A percentile compares a stretch with the other conserved stretches of the same genome.
phyloP scores from a whole-genome alignment of 2,888 invertebrate species.

The Epirrhoe tristata region DNA sequence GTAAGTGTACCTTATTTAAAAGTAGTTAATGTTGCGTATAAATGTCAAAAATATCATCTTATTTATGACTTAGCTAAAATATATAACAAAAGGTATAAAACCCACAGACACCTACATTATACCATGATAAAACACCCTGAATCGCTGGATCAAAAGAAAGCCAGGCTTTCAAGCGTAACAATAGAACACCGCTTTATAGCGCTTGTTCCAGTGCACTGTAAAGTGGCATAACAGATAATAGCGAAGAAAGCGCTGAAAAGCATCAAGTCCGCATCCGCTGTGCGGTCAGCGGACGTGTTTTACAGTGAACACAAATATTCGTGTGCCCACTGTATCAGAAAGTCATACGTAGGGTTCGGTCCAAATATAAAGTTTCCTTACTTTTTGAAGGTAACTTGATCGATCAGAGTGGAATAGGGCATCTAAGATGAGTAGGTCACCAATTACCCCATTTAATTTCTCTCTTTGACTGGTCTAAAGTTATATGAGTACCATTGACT shows the following conservation, averaged over 20 bases:
- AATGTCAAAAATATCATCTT: too few species aligned
- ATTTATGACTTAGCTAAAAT: not conserved
- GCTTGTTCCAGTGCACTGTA: constrained; percentile 35
- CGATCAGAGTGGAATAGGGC: too few species aligned
- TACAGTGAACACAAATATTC: constrained; percentile 69
- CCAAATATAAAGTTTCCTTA: constrained; percentile 9
- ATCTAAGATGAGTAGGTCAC: too few species aligned
- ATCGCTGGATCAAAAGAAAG: constrained; percentile 13
- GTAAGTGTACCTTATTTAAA: too few species aligned
- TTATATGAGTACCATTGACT: too few species aligned
- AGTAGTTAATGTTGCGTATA: too few species aligned
- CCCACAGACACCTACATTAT: constrained; percentile 8
- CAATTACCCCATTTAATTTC: too few species aligned
- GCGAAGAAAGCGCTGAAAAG: constrained; percentile 42
- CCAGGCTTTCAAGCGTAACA: constrained; percentile 29
- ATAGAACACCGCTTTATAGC: constrained; percentile 35
- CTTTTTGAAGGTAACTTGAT: not conserved
- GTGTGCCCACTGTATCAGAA: constrained; percentile 76
- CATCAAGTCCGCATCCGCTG: constrained; percentile 42
- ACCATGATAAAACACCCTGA: constrained; percentile 1
- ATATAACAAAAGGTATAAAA: not conserved
- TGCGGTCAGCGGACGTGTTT: constrained; percentile 60
- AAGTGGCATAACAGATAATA: constrained; percentile 35
- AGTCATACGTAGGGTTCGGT: constrained; percentile 58
- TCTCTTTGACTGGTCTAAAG: too few species aligned